Evolutionary conservation across 2,113 vertebrate genomes (phyloP), one percentile per base, ranked within the genome.

Genomic region (Tricholaema leucomelas): DNA sequence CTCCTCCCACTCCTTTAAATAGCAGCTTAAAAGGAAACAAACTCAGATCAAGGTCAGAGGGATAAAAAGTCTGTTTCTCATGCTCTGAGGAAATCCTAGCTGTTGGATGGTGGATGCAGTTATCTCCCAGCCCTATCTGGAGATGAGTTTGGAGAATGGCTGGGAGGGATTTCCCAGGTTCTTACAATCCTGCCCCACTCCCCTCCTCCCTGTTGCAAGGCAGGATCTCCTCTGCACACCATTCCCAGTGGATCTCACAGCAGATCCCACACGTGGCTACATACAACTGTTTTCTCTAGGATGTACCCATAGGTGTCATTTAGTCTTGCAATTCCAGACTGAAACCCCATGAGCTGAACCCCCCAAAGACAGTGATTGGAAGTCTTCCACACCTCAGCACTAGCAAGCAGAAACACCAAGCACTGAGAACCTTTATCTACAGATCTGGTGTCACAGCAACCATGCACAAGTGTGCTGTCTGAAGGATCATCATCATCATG

Each of bases 11-110:
- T 44, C 64, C 76, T 55, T 92, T 73, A 90, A 94, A 94, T 91
- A 94, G 95, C 93, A 91, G 74, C 84, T 94, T 93, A 84, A 95
- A 97, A 95, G 95, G 94, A 96, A 96, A 81, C 88, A 91, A 96
- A 72, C 82, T 93, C 70, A 96, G 94, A 93, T 91, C 95, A 81
- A 96, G 96, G 95, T 96, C 97, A 96, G 90, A 94, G 92, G 83
- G 76, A 81, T 64, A 12, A 81, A 76, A 86, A 90, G 91, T 66
- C 86, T 87, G 76, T 88, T 96, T 95, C 93, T 94, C 93, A 92
- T 92, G 95, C 88, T 97, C 95, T 36, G 85, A 94, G 95, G 95
- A 95, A 94, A 95, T 92, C 80, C 93, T 61, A 76, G 88, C 83
- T 9, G 72, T 60, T 80, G 87, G 71, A 87, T 58, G 64, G 75